These are phyloP conservation scores for Gnathonemus echidnorhynchus DNA, from an alignment of 2,113 vertebrate genomes.

Conservation along the genomic window DNA sequence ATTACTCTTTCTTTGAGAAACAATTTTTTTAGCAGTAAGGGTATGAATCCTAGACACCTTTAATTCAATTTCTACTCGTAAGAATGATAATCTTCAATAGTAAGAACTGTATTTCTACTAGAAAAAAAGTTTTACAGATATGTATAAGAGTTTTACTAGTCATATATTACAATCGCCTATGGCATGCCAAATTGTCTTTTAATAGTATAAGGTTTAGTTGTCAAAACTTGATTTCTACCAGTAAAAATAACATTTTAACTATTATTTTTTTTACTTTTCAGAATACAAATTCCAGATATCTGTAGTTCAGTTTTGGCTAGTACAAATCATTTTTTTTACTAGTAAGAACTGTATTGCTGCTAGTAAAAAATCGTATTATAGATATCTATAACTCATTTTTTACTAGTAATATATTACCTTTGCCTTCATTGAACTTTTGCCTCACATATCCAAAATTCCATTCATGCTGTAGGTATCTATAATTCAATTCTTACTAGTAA, in stretches of 20 bases:
- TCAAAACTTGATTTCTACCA: neutral
- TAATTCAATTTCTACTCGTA: neutral
- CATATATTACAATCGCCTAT: neutral
- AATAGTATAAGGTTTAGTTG: neutral
- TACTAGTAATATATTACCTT: neutral
- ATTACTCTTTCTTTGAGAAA: neutral
- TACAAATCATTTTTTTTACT: neutral
- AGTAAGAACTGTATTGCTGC: neutral
- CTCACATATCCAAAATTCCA: neutral
- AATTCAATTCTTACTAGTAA: neutral
- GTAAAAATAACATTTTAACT: neutral
- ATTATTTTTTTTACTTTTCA: neutral
- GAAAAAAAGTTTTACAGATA: neutral
- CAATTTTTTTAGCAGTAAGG: neutral
- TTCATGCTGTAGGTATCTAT: neutral
- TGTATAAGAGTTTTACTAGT: neutral
- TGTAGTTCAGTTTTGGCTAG: neutral
- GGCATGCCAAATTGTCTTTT: neutral
- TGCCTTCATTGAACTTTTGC: neutral
- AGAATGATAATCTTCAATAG: neutral
- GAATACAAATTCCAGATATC: neutral
- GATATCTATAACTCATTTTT: neutral
- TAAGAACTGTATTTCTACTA: neutral
- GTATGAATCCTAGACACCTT: neutral
- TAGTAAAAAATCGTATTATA: neutral